Evolutionary conservation across 1,140 invertebrate species (phyloP).

Genomic region (Hypothenemus hampei): DNA sequence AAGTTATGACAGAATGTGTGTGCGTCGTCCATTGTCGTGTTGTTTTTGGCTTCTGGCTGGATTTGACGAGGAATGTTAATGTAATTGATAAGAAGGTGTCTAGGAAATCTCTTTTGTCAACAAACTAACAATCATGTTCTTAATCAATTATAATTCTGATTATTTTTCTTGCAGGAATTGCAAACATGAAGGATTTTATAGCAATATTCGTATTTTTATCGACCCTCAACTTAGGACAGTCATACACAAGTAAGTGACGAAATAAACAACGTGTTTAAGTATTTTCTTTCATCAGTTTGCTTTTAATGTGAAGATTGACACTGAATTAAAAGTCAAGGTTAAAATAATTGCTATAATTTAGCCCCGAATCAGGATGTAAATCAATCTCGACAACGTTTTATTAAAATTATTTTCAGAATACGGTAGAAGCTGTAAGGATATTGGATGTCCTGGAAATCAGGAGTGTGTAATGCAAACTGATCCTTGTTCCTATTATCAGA

Average conservation of each 20-base stretch:
- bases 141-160: too few relatives aligned
- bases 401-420: conserved; percentile 57
- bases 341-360: conserved; percentile 2
- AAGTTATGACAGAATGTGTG: too few relatives aligned
- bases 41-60: too few relatives aligned
- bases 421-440: conserved; percentile 68
- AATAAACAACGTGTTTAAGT: too few relatives aligned
- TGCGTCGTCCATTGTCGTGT: too few relatives aligned
- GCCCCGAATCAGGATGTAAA: too few relatives aligned
- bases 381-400: neutral
- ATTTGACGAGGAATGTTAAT: too few relatives aligned
- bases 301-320: too few relatives aligned
- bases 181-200: conserved; percentile 4
- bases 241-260: conserved; percentile 22
- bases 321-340: conserved; percentile 19
- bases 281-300: too few relatives aligned
- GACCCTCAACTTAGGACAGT: neutral
- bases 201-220: neutral
- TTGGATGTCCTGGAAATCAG: conserved; percentile 65
- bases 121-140: too few relatives aligned
- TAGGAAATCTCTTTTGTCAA: too few relatives aligned
- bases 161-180: conserved; percentile 9
- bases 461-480: conserved; percentile 67
- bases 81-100: too few relatives aligned
- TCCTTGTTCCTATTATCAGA: conserved; percentile 54